Evolutionary conservation across 1,140 invertebrate species (phyloP), one percentile per base, ranked within the genome.

Genomic region (Limonius californicus): DNA sequence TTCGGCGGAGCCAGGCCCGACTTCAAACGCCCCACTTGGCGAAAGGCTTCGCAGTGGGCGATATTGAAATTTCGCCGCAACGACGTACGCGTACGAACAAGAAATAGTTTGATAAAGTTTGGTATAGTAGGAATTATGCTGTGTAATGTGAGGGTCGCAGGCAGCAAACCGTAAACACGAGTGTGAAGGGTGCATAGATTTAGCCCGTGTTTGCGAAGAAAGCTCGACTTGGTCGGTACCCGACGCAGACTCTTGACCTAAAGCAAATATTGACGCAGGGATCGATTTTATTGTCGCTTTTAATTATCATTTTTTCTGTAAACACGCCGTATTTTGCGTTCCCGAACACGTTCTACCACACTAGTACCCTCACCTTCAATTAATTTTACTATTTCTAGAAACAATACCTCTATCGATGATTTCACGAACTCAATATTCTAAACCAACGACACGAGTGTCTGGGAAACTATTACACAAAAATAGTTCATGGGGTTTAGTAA

Each of bases 101-200:
- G 59, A 32, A 61, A 62, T 62, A 62, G 60, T 62, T 62, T 62
- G 45, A 62, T 62, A 62, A 62, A 62, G 60, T 62, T 62, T 57
- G 18, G 60, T 53, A 57, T 35, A 55, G 60, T 16, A 55, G 62
- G 62, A 56, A 67, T 68, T 69, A 63, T 64, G 68, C 57, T 60
- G 59, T 61, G 69, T 61, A 69, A 65, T 65, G 65, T 63, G 69
- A 70, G 68, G 72, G 73, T 70, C 61, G 73, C 56, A 64, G 66
- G 69, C 72, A 72, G 64, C 70, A 73, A 67, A 70, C 71, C 71
- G 68, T 68, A 72, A 74, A 76, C 72, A 73, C 72, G 75, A 78
- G 71, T 75, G 74, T 55, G 66, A 68, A 65, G 62, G 63, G 65
- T 68, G 64, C 63, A 68, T 66, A 66, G 68, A 66, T 66, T 68